These are phyloP conservation scores for Heliornis fulica DNA, from an alignment of 2,113 vertebrate species.

Conservation along the genomic window DNA sequence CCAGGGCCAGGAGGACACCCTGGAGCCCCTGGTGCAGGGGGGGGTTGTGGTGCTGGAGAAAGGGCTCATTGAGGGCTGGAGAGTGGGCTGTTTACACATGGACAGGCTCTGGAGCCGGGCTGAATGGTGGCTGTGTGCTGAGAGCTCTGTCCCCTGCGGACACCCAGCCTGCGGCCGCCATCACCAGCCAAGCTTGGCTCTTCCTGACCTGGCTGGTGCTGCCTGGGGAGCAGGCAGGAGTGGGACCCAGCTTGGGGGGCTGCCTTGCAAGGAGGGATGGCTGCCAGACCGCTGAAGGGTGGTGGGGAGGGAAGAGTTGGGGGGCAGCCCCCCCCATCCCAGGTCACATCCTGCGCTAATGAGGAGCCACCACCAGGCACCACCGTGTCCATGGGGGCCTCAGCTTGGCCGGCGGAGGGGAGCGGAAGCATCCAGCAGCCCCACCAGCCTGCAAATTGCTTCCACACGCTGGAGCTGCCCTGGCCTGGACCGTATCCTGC, in stretches of 20 bases:
- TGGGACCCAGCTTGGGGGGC: accelerated
- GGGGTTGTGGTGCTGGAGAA: neutral
- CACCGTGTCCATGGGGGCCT: neutral
- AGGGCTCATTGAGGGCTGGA: conserved; percentile 3
- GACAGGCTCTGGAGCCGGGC: neutral
- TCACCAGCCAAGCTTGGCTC: neutral
- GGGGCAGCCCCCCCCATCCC: neutral
- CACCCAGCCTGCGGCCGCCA: neutral
- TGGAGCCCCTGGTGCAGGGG: neutral
- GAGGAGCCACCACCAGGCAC: neutral
- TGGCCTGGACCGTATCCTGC: neutral
- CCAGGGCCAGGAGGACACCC: neutral
- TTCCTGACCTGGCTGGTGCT: neutral
- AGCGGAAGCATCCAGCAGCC: neutral
- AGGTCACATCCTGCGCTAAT: neutral
- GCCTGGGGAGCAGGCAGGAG: neutral
- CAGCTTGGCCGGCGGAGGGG: neutral
- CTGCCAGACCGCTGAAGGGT: neutral
- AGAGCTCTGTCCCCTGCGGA: neutral
- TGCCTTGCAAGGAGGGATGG: accelerated
- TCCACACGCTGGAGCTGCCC: neutral
- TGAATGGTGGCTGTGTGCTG: conserved; percentile 38
- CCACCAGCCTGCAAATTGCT: neutral
- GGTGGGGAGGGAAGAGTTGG: neutral
- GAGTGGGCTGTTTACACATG: conserved; percentile 34